Base-by-base conservation (phyloP, 37 sponge, comb jelly and placozoan genomes). In the Ianthella basta region DNA sequence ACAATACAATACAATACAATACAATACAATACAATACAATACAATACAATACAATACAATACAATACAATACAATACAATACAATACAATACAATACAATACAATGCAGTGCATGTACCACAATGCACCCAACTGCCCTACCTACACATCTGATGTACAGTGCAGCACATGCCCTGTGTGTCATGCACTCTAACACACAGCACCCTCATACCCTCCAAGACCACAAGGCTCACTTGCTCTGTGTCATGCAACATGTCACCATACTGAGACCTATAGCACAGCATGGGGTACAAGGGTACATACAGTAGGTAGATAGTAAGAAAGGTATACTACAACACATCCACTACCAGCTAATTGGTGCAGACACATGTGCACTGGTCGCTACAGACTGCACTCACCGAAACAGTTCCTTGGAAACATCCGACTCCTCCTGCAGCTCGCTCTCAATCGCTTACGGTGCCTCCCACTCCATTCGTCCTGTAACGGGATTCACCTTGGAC, bases 231-330 rank as follows among this genome's bases (percentile, higher is more conserved):
- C 44, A 94, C 95, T 82, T 92, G 86, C 15, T 84, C 88, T 6
- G 60, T 79, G 73, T 94, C 95, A 35, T 86, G 90, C 0, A 94
- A 83, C 95, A 94, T 94, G 69, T 94, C 95, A 10, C 95, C 95
- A 85, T 94, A 94, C 57, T 91, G 95, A 54, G 95, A 94, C 56
- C 95, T 91, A 36, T 14, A 72, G 24, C 36, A 55, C 15, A 19
- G 25, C 23, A 24, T 6, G 5, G 27, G n/a, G 24, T 44, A 6
- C 50, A 41, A 21, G 30, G 57, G 13, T 10, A 55, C 32, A 57
- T 61, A 61, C 63, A 61, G 8, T 12, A 72, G 4, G 23, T 15
- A 72, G 3, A 6, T 32, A 8, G 50, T 44, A 8, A 44, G 50
- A 44, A 44, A 44, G 50, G 8, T 44, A 10, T 44, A 3, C 50